These are phyloP conservation scores for Mactromeris polynyma DNA, from an alignment of 2,888 invertebrate species.

Conservation along the genomic window DNA sequence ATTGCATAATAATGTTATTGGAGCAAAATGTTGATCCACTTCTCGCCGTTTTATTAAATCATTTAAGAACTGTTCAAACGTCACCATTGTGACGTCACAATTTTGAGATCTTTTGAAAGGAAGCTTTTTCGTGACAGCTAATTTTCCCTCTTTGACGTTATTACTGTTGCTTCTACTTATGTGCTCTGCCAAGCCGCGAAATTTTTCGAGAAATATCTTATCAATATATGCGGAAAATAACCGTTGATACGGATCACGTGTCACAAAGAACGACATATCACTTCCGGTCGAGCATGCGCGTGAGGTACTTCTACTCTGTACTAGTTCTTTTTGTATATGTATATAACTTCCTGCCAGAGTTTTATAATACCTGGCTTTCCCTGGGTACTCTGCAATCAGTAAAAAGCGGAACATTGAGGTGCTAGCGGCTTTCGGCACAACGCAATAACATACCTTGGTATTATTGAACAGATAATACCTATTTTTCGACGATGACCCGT, in stretches of 20 bases:
- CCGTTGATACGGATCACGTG: constrained; percentile 56
- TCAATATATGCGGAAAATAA: constrained; percentile 62
- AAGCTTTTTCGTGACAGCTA: too few relatives aligned
- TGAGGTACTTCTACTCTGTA: neutral
- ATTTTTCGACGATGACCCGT: neutral
- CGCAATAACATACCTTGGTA: constrained; percentile 42
- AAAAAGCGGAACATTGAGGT: constrained; percentile 45
- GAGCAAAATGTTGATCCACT: constrained; percentile 52
- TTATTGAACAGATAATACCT: constrained; percentile 10
- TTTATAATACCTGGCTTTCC: constrained; percentile 27
- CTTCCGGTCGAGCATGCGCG: constrained; percentile 15
- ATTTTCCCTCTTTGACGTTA: too few relatives aligned
- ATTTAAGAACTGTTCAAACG: constrained; percentile 51
- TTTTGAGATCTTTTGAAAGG: neutral
- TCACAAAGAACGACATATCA: constrained; percentile 37
- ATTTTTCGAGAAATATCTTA: constrained; percentile 58
- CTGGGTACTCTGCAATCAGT: constrained; percentile 30
- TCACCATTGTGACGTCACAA: constrained; percentile 17
- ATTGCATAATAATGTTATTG: constrained; percentile 47
- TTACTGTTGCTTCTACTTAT: neutral
- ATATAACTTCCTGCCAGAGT: constrained; percentile 43
- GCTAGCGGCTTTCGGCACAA: constrained; percentile 57
- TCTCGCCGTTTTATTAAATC: neutral
- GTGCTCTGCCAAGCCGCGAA: neutral
- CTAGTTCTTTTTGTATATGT: constrained; percentile 23